Evolutionary conservation across 2,888 invertebrate species (phyloP), one percentile per base, ranked within the genome.

Genomic region (Cephus spinipes): DNA sequence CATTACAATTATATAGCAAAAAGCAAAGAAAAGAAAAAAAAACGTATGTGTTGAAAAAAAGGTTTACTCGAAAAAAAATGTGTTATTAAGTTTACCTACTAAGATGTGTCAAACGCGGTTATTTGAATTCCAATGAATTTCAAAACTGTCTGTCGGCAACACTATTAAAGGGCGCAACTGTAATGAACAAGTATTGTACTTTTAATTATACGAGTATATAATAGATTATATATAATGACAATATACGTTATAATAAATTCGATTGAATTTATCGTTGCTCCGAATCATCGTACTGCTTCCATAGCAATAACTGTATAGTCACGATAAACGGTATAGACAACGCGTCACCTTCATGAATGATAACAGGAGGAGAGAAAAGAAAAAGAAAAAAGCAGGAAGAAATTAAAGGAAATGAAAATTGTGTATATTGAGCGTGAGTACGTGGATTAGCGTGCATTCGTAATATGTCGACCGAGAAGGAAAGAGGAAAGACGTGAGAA

Each of bases 301-400:
- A 89, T 89, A 90, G 90, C 89, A 89, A 90, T 90, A 90, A 89
- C 85, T 90, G 89, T 90, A 89, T 89, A 89, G 89, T 89, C 83
- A 89, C 89, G 90, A 89, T 90, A 89, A 86, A 87, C 85, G 85
- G 85, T 89, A 80, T 84, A 87, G 89, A 88, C 9, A 23, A 55
- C 9, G 55, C 87, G 86, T 86, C 87, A 87, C 11, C 71, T 34
- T 31, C 85, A 83, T 82, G 81, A 85, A 84, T 84, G 82, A 81
- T 76, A 73, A 75, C 73, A 73, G 15, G 73, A 76, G 79, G 81
- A 82, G 75, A 79, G 82, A 84, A 82, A 79, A 73, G 77, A 80
- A 79, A 80, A 76, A 81, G 75, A 73, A 77, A 78, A 68, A 80
- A 77, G 73, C 23, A 55, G 23, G 9, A 55, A 23, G 15, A 23